These are phyloP conservation scores for Callaeas wilsoni DNA, from an alignment of 2,113 vertebrate species.

Conservation along the genomic window DNA sequence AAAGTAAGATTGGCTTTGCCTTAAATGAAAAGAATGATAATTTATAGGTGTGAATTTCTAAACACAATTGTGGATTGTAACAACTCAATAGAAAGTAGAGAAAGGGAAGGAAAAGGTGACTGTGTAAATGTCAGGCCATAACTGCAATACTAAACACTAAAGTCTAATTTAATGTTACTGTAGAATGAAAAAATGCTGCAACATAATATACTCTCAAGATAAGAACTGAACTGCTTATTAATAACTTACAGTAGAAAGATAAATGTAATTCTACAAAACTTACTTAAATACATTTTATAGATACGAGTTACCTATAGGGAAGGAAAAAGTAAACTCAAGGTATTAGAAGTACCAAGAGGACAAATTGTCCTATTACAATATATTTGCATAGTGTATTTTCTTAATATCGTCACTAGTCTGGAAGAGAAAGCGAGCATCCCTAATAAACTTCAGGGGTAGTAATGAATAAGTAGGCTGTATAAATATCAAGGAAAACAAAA, in stretches of 20 bases:
- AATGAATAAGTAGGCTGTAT: neutral
- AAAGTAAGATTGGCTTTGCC: neutral
- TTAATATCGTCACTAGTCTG: neutral
- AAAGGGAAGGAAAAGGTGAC: neutral
- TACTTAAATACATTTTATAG: neutral
- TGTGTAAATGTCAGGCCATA: slow-evolving; percentile 4
- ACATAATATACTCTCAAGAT: neutral
- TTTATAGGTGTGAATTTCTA: neutral
- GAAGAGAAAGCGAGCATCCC: neutral
- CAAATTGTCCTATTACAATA: neutral
- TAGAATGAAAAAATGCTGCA: neutral
- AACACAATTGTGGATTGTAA: neutral
- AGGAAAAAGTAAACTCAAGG: neutral
- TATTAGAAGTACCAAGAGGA: neutral
- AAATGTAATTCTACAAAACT: neutral
- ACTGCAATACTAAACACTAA: neutral
- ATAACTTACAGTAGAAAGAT: neutral
- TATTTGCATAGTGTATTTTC: neutral
- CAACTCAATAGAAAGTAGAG: neutral
- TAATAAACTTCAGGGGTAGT: neutral
- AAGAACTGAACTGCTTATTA: neutral
- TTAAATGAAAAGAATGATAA: neutral
- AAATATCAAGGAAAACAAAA: neutral
- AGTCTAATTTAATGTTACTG: neutral
- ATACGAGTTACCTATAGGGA: neutral